phyloP scores from a whole-genome alignment of 2,113 vertebrate genomes.

The Tragelaphus imberbis region DNA sequence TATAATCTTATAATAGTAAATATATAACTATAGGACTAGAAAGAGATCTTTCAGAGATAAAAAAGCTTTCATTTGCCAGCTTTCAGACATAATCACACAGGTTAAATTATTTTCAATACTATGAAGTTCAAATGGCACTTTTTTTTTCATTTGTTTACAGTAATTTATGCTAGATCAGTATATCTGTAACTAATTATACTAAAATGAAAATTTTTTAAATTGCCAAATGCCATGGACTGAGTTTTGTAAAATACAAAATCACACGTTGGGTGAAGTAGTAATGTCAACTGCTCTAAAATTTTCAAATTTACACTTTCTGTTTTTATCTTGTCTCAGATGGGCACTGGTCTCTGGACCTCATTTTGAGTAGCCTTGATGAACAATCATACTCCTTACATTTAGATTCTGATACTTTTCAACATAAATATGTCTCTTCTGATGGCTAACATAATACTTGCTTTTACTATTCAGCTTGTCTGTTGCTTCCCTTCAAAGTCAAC shows the following conservation, averaged over 20 bases:
- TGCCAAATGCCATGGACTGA: not conserved
- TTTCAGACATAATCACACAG: not conserved
- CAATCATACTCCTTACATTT: not conserved
- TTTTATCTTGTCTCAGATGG: not conserved
- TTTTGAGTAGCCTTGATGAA: not conserved
- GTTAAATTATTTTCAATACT: conserved; percentile 17
- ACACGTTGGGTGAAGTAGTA: not conserved
- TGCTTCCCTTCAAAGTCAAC: conserved; percentile 4
- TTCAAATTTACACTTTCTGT: not conserved
- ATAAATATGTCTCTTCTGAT: not conserved
- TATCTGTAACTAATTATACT: conserved; percentile 1
- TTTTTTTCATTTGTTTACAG: not conserved
- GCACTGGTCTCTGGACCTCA: not conserved
- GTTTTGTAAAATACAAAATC: conserved; percentile 16
- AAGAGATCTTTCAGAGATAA: not conserved
- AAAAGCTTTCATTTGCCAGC: not conserved
- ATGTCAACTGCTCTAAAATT: not conserved
- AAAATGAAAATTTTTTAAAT: not conserved
- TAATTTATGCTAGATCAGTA: conserved; percentile 5
- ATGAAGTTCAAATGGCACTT: conserved; percentile 4
- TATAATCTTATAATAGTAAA: not conserved
- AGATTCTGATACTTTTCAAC: conserved; percentile 6
- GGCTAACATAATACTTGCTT: not conserved
- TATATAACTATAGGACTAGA: not conserved
- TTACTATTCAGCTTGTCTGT: not conserved